Percentiles rank a stretch among this genome's conserved stretches.
Conservation (phyloP, 2,888 invertebrate species). For the Meiosimyza platycephala region DNA sequence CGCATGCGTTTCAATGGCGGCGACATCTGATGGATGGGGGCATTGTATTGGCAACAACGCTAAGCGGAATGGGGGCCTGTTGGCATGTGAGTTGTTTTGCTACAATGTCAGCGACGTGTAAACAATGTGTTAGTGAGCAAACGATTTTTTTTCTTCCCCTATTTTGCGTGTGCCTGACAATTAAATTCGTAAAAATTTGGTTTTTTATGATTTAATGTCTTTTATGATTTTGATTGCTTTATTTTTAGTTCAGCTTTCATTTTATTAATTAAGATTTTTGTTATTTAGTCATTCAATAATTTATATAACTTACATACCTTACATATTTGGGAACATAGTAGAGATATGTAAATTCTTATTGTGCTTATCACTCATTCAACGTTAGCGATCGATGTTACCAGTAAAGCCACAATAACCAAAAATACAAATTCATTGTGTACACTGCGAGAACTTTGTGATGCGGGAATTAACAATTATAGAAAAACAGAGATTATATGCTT, state of each 20-base stretch:
- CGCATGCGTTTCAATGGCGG: constrained; percentile 57
- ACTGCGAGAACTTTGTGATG: too few relatives aligned
- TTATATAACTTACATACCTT: not conserved
- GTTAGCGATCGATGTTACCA: not conserved
- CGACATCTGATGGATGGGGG: not conserved
- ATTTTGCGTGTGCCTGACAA: constrained; percentile 33
- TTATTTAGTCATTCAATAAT: too few relatives aligned
- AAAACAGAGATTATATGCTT: too few relatives aligned
- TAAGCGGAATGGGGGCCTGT: not conserved
- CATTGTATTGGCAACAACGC: constrained; percentile 10
- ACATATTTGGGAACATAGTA: not conserved
- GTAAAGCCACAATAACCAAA: not conserved
- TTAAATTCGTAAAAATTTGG: constrained; percentile 17
- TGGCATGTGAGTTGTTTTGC: constrained; percentile 9
- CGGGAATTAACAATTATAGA: too few relatives aligned
- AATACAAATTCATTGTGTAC: too few relatives aligned
- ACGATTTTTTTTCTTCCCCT: not conserved
- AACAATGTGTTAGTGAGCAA: constrained; percentile 36
- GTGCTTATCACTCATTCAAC: constrained; percentile 8
- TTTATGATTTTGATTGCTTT: not conserved
- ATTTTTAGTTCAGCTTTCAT: not conserved
- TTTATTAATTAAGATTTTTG: not conserved
- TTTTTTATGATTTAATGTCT: too few relatives aligned
- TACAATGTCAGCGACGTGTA: constrained; percentile 45
- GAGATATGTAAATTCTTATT: constrained; percentile 1